Conservation (phyloP, 2,888 invertebrate genomes). For the Philereme vetulata region DNA sequence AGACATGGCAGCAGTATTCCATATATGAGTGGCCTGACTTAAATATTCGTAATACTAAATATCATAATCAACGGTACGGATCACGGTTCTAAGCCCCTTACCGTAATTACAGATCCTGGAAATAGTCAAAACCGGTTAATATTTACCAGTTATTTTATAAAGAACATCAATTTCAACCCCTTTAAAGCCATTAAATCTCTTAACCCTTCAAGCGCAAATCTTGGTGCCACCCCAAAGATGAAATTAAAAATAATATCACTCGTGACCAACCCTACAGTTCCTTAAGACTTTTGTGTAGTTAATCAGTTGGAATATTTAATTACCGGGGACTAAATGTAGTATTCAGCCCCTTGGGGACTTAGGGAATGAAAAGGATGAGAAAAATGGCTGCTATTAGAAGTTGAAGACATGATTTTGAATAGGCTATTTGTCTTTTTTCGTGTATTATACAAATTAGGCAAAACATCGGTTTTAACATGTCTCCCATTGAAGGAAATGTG, state of each 20-base stretch:
- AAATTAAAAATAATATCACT: constrained; percentile 78
- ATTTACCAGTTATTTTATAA: constrained; percentile 63
- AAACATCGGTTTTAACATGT: not conserved
- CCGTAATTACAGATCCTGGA: constrained; percentile 35
- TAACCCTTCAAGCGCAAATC: constrained; percentile 66
- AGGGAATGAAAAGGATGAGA: constrained; percentile 32
- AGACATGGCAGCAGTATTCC: too few relatives aligned
- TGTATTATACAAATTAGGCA: not conserved
- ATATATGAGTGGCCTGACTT: not conserved
- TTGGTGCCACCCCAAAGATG: constrained; percentile 56
- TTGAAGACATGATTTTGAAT: constrained; percentile 31
- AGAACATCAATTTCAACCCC: constrained; percentile 62
- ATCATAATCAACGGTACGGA: constrained; percentile 23
- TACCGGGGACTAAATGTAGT: constrained; percentile 62
- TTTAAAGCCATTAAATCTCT: constrained; percentile 61
- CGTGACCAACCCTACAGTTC: constrained; percentile 60
- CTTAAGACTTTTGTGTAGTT: constrained; percentile 69
- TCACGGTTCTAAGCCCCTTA: constrained; percentile 27
- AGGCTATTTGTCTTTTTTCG: constrained; percentile 5
- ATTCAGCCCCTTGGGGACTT: constrained; percentile 49
- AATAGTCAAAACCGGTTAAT: constrained; percentile 69
- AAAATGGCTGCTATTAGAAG: constrained; percentile 34
- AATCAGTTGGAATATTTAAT: constrained; percentile 83
- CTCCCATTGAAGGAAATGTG: too few relatives aligned
- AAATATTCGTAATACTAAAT: constrained; percentile 19